Evolutionary conservation across 2,113 vertebrate genomes (phyloP).

Genomic region (Martes martes): DNA sequence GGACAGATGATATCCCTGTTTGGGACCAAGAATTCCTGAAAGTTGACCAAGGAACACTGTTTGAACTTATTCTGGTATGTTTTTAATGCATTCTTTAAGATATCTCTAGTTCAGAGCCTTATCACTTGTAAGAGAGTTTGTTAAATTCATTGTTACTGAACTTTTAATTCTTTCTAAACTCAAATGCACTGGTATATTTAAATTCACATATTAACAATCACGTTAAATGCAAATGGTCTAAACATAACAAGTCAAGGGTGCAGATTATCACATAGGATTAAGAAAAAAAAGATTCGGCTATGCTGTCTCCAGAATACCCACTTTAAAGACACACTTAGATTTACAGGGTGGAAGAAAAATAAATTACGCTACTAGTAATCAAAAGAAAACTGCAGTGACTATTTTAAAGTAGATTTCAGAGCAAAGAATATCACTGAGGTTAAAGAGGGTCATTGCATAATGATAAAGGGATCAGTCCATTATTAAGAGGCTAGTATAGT

Average conservation of each 20-base stretch:
- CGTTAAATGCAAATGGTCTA: slow-evolving; percentile 20
- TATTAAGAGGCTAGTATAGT: not conserved
- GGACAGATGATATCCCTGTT: slow-evolving; percentile 98
- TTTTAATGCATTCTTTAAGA: not conserved
- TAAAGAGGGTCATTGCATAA: not conserved
- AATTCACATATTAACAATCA: not conserved
- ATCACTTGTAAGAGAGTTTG: not conserved
- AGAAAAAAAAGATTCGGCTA: not conserved
- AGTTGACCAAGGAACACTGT: slow-evolving; percentile 99
- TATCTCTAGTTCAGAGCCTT: not conserved
- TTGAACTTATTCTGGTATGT: slow-evolving; percentile 98
- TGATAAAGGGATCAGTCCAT: not conserved
- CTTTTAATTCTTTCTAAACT: slow-evolving; percentile 7
- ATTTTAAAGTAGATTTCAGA: not conserved
- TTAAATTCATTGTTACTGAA: not conserved
- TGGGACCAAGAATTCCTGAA: slow-evolving; percentile 99
- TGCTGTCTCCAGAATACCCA: not conserved
- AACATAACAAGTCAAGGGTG: not conserved
- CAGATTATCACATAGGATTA: not conserved
- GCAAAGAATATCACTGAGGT: not conserved
- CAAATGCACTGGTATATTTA: not conserved
- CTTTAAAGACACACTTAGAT: not conserved
- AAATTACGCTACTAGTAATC: not conserved
- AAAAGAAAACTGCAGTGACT: slow-evolving; percentile 5
- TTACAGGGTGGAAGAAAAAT: not conserved